phyloP scores from a whole-genome alignment of 2,888 invertebrate genomes.

The Cyrtodaria siliqua region DNA sequence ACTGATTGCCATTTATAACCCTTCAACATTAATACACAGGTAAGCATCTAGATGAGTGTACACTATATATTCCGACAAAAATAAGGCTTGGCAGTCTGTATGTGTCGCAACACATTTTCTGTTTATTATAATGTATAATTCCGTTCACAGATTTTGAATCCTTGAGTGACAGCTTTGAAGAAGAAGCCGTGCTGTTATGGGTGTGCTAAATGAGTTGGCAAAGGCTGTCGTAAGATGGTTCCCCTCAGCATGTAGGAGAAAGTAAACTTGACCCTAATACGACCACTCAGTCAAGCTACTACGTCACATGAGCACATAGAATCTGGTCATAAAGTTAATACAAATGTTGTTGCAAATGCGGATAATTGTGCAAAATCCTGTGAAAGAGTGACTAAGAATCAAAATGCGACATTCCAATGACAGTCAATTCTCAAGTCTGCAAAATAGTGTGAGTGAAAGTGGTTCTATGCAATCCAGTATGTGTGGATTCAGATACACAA shows the following conservation, averaged over 20 bases:
- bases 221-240: constrained; percentile 79
- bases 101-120: too few relatives aligned
- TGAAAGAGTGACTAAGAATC: neutral
- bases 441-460: constrained; percentile 1
- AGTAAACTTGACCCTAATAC: too few relatives aligned
- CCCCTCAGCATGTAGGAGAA: constrained; percentile 47
- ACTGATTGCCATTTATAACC: too few relatives aligned
- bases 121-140: too few relatives aligned
- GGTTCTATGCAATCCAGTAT: neutral
- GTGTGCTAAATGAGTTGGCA: constrained; percentile 77
- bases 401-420: neutral
- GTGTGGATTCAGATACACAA: neutral
- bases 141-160: constrained; percentile 74
- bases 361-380: too few relatives aligned
- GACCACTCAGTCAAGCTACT: too few relatives aligned
- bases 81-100: too few relatives aligned
- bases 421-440: neutral
- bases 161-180: constrained; percentile 78
- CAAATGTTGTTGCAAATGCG: too few relatives aligned
- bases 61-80: too few relatives aligned
- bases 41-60: too few relatives aligned
- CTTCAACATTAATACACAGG: too few relatives aligned
- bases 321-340: neutral
- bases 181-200: constrained; percentile 77
- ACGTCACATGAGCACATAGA: neutral